Evolutionary conservation across 1,140 invertebrate genomes (phyloP).

Genomic region (Wasmannia auropunctata): DNA sequence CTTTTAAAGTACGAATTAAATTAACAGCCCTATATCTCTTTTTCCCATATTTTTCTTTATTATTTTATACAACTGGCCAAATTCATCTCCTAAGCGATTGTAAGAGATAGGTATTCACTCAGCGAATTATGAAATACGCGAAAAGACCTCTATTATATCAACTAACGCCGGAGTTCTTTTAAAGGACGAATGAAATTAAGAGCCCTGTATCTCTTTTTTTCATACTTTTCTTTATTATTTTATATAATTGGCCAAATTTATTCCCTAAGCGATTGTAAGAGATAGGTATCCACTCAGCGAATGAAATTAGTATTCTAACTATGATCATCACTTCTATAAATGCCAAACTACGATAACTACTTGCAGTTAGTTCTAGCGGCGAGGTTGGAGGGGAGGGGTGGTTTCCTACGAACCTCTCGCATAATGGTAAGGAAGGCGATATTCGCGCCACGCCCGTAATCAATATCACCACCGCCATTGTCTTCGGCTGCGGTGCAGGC

Average conservation of each 20-base stretch:
- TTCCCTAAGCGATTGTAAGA: background rate
- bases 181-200: background rate
- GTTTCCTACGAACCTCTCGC: background rate
- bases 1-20: background rate
- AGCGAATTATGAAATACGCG: background rate
- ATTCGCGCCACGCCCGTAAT: constrained; percentile 64
- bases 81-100: background rate
- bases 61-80: background rate
- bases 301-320: background rate
- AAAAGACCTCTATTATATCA: background rate
- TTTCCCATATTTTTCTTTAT: background rate
- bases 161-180: background rate
- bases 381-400: too few species aligned
- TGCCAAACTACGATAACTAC: background rate
- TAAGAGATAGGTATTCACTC: background rate
- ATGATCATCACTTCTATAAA: background rate
- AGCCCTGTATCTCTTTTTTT: background rate
- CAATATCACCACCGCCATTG: constrained; percentile 69
- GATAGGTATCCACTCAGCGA: background rate
- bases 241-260: background rate
- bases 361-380: background rate
- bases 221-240: background rate
- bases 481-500: constrained; percentile 60
- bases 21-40: background rate
- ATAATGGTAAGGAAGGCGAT: constrained; percentile 28